Base-by-base conservation (phyloP, 2,888 invertebrate genomes). In the Cinara cedri region DNA sequence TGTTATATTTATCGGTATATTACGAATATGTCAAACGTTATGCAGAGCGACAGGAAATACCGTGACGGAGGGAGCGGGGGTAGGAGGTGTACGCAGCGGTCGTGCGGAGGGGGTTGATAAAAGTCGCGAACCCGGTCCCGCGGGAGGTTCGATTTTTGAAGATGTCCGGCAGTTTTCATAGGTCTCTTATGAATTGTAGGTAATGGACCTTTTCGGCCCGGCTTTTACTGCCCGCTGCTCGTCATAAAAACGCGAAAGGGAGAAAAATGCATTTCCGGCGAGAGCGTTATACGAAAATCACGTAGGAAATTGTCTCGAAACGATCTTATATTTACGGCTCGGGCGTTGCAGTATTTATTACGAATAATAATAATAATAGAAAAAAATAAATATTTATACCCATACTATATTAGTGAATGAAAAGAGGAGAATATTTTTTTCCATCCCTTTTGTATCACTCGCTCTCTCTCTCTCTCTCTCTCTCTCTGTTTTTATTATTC, bases 111-210 rank as follows among this genome's bases (percentile, higher is more conserved):
- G 60, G 34, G 19, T 62, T 72, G 24, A 24, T 63, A 75, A 75
- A 75, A 75, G 75, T 75, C 54, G 26, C 75, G 14, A 46, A 75
- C 55, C 14, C 66, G n/a, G 24, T 78, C 78, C 66, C 78, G 21
- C 8, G 78, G 68, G 78, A 78, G 3, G 68, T 78, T 78, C 78
- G 78, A 78, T 78, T 78, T 78, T 68, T n/a, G 68, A 60, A 60
- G 66, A 70, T 65, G 78, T 78, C 78, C 68, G 55, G n/a, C n/a
- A n/a, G 78, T 78, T 78, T 78, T 78, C 78, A 78, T 78, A 68
- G 78, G 78, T 78, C 78, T 78, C 78, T 68, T 10, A 60, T 68
- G 78, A 78, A 60, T 78, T 70, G 68, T 49, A 68, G 68, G 78
- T 78, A 78, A 78, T 78, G 57, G 68, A 66, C 68, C 66, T 78